Conservation (phyloP, 2,113 vertebrate species). For the Motacilla tschutschensis region DNA sequence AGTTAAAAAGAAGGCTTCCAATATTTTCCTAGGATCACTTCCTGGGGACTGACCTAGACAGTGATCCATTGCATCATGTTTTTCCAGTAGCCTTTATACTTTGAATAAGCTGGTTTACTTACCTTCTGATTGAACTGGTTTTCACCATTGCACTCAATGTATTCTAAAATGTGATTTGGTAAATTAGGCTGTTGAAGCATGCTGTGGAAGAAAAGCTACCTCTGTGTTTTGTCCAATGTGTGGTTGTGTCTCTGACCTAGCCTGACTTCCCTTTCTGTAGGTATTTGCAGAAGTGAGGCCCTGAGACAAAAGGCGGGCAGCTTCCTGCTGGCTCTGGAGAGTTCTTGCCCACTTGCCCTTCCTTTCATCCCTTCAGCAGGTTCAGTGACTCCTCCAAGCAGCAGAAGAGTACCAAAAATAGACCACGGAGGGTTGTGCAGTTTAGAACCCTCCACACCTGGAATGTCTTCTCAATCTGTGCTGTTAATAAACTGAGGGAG, state of each 20-base stretch:
- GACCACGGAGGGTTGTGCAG: background rate
- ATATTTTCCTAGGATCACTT: background rate
- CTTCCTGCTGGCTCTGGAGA: background rate
- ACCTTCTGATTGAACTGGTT: background rate
- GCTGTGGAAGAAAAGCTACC: background rate
- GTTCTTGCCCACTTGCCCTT: background rate
- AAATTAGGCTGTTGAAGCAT: background rate
- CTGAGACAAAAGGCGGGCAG: background rate
- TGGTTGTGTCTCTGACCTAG: background rate
- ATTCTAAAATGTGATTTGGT: background rate
- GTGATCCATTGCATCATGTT: background rate
- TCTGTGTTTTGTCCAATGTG: background rate
- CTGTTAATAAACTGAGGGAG: background rate
- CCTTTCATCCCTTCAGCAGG: background rate
- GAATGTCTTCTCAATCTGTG: background rate
- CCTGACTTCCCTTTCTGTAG: background rate
- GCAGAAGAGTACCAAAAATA: background rate
- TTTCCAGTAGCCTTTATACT: background rate
- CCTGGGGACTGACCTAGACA: background rate
- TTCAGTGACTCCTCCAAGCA: background rate
- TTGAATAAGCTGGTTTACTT: background rate
- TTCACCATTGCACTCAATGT: background rate
- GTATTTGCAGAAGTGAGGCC: background rate
- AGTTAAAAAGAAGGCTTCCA: background rate
- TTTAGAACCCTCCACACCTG: background rate